Evolutionary conservation across 2,797 vertebrate species (phyloP).

Genomic region (Pipistrellus nathusii): DNA sequence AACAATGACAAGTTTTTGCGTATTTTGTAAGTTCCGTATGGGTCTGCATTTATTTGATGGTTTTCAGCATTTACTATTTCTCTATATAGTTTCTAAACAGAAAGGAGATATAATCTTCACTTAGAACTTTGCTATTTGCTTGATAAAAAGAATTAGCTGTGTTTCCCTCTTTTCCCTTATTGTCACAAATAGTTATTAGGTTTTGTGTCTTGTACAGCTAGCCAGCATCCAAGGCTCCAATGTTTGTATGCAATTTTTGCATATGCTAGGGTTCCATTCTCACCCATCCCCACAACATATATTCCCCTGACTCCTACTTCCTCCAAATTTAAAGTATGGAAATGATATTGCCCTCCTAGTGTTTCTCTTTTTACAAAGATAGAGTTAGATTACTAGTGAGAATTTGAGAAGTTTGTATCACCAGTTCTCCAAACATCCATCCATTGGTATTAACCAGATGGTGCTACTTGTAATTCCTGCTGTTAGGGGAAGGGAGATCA

Average conservation of each 20-base stretch:
- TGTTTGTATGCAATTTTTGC: neutral
- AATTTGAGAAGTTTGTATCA: conserved; percentile 13
- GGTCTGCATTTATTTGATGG: conserved; percentile 39
- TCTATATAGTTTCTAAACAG: conserved; percentile 61
- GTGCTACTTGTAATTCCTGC: conserved; percentile 15
- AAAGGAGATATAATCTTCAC: conserved; percentile 24
- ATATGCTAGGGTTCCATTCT: conserved; percentile 35
- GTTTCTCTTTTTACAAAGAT: neutral
- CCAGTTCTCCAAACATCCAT: conserved; percentile 16
- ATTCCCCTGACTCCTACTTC: neutral
- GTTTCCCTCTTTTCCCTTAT: neutral
- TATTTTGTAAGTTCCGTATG: conserved; percentile 45
- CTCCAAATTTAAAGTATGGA: conserved; percentile 43
- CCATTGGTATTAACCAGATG: neutral
- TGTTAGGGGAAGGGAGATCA: neutral
- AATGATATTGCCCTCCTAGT: neutral
- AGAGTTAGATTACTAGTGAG: conserved; percentile 38
- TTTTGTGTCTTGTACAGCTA: conserved; percentile 13
- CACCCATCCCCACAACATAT: neutral
- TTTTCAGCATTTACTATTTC: conserved; percentile 61
- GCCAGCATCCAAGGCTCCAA: neutral
- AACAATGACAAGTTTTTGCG: conserved; percentile 19
- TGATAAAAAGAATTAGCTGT: neutral
- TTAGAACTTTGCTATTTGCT: conserved; percentile 58
- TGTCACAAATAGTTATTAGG: conserved; percentile 31